Base-by-base conservation (phyloP, 1,140 invertebrate genomes). In the Muscidifurax raptorellus region DNA sequence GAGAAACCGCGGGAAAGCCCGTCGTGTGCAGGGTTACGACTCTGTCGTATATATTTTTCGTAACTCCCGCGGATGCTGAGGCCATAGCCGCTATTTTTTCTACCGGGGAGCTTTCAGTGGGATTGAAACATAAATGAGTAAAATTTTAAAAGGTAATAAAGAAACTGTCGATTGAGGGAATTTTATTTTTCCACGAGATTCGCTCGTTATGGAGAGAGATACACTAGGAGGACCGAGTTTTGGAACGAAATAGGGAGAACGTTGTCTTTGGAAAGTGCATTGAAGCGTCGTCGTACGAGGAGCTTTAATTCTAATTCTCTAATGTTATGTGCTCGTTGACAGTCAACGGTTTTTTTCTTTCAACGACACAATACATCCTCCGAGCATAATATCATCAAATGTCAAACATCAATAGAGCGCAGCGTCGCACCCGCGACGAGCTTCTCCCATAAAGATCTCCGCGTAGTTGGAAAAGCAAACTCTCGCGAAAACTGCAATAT, bases 121-220 rank as follows among this genome's bases (percentile, higher is more conserved):
- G n/a, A 69, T 28, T 81, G 66, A 18, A 27, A 71, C 36, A 22
- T n/a, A 52, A 71, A 69, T 69, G 52, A 67, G 74, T 83, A n/a
- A 78, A 76, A 32, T 80, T 40, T 80, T 28, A 4, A 44, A 77
- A 59, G 74, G 36, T 18, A 67, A 67, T 71, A 78, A 52, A 69
- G 52, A 69, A n/a, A 40, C 3, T 18, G 1, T 18, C 6, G 18
- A 40, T 9, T 40, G 36, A 40, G 36, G 32, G 32, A 32, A 32
- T 32, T 32, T 32, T 32, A 32, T 32, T 32, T 32, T 32, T 32
- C 32, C 32, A 32, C 1, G 5, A 32, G 32, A 32, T 15, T 1
- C 13, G 13, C 7, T 1, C 13, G 13, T 1, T 47, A 47, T 47
- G 1, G 44, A 5, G 7, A n/a, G n/a, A n/a, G n/a, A n/a, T n/a